Conservation (phyloP, 2,888 invertebrate genomes). For the Eristalis arbustorum region DNA sequence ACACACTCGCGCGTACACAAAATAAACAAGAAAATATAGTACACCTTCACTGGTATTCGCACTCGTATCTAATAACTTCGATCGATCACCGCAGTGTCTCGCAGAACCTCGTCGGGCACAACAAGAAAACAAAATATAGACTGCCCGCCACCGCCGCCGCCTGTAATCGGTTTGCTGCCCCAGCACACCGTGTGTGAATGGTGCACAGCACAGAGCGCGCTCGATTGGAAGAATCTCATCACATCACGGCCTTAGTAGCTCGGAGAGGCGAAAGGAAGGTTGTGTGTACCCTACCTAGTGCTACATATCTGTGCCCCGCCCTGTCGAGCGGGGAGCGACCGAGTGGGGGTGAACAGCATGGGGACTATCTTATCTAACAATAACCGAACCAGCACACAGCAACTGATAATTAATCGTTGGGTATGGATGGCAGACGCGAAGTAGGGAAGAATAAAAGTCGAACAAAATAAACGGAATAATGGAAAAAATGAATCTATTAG, state of each 20-base stretch:
- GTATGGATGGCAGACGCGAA: conserved; percentile 14
- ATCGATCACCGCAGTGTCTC: conserved; percentile 45
- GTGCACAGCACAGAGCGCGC: conserved; percentile 34
- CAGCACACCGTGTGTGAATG: conserved; percentile 33
- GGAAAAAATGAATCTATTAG: conserved; percentile 30
- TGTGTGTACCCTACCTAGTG: background rate
- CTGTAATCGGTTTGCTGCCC: conserved; percentile 19
- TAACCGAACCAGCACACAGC: conserved; percentile 47
- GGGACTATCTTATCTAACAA: conserved; percentile 58
- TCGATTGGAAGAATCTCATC: conserved; percentile 57
- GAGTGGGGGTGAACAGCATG: background rate
- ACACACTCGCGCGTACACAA: background rate
- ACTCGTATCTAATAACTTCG: background rate
- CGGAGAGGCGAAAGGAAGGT: background rate
- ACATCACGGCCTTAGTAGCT: background rate
- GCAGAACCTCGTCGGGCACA: background rate
- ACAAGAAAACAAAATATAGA: background rate
- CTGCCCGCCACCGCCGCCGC: background rate
- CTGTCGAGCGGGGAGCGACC: background rate
- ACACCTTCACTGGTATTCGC: background rate
- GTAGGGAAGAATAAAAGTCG: conserved; percentile 2
- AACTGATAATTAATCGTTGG: conserved; percentile 58
- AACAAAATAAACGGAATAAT: background rate
- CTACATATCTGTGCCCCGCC: background rate
- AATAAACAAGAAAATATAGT: background rate